phyloP scores from a whole-genome alignment of 2,797 vertebrate genomes.

The Gephyroberyx darwinii region DNA sequence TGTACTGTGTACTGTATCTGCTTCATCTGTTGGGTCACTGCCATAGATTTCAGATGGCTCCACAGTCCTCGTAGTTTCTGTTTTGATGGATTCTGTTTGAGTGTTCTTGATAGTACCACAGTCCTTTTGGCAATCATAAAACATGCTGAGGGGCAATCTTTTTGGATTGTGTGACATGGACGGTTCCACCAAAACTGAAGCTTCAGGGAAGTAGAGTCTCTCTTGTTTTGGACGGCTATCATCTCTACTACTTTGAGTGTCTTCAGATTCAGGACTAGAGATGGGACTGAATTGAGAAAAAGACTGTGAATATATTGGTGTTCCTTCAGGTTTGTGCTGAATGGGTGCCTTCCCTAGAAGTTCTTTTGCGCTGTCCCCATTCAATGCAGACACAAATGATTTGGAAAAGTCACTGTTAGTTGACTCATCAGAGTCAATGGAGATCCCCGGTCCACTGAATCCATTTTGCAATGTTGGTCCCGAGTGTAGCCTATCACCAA shows the following conservation, averaged over 20 bases:
- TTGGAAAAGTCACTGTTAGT: constrained; percentile 82
- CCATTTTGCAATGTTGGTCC: constrained; percentile 89
- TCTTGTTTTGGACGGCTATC: constrained; percentile 82
- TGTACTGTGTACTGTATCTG: constrained; percentile 70
- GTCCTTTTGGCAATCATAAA: constrained; percentile 86
- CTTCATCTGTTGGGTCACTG: constrained; percentile 75
- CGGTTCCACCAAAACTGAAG: constrained; percentile 78
- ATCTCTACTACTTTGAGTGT: constrained; percentile 77
- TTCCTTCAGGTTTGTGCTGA: constrained; percentile 82
- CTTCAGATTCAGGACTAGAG: constrained; percentile 92
- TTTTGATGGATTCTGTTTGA: constrained; percentile 53
- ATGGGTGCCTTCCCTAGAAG: constrained; percentile 83
- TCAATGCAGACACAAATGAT: constrained; percentile 86
- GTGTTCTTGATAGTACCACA: constrained; percentile 75
- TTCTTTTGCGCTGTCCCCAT: constrained; percentile 85
- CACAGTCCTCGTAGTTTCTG: constrained; percentile 63
- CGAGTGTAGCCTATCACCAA: constrained; percentile 80
- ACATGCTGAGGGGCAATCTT: constrained; percentile 82
- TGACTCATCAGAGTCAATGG: constrained; percentile 76
- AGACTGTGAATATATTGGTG: constrained; percentile 86
- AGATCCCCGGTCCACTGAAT: constrained; percentile 82
- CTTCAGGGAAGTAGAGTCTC: constrained; percentile 82
- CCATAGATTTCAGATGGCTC: constrained; percentile 64
- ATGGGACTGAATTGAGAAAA: constrained; percentile 91
- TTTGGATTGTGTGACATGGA: constrained; percentile 80